A percentile compares a stretch with the other conserved stretches of the same genome.
Conservation (phyloP, 2,797 vertebrate species). For the Sylvilagus floridanus region DNA sequence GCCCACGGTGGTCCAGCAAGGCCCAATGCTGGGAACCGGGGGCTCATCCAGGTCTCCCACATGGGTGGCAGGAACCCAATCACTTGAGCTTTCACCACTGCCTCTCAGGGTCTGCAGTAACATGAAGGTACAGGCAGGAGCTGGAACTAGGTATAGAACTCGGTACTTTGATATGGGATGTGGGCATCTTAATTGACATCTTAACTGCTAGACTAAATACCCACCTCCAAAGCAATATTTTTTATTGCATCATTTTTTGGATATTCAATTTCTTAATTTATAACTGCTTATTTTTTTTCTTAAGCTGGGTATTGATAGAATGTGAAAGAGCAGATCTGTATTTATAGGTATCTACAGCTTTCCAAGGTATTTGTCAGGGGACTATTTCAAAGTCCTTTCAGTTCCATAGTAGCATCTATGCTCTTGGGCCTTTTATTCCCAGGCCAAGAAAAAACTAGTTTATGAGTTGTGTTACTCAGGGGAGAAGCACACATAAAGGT, state of each 20-base stretch:
- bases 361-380: not conserved
- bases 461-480: not conserved
- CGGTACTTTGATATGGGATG: too few species aligned
- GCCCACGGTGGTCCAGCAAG: too few species aligned
- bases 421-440: not conserved
- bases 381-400: not conserved
- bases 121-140: too few species aligned
- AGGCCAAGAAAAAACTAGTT: not conserved
- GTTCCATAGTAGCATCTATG: not conserved
- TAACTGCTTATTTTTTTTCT: not conserved
- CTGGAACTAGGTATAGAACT: too few species aligned
- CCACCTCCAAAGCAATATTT: conserved; percentile 57
- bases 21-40: too few species aligned
- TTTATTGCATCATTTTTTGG: conserved; percentile 62
- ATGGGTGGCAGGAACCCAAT: too few species aligned
- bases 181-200: too few species aligned
- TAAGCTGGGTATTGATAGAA: not conserved
- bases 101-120: too few species aligned
- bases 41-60: too few species aligned
- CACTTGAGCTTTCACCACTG: too few species aligned
- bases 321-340: not conserved
- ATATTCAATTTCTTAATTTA: conserved; percentile 30
- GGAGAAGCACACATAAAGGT: not conserved
- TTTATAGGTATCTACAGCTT: not conserved
- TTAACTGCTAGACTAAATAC: too few species aligned